A percentile compares a stretch with the other conserved stretches of the same genome.
Conservation (phyloP, 2,113 vertebrate species). For the Upupa epops region DNA sequence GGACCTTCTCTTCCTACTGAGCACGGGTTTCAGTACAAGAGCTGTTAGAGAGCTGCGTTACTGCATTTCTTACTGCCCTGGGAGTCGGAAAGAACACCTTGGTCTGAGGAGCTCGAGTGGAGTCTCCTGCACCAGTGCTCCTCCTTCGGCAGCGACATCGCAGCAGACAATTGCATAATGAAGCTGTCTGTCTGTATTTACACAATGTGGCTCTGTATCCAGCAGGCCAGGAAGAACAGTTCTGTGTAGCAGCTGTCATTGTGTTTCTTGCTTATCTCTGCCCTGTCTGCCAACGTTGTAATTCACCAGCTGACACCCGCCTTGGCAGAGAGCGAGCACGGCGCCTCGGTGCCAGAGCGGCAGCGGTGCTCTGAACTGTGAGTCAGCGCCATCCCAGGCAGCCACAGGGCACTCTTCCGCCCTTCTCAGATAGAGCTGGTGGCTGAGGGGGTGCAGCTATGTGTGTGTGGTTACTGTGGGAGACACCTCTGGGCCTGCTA, state of each 20-base stretch:
- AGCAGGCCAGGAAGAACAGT: slow-evolving; percentile 81
- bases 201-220: slow-evolving; percentile 80
- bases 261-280: slow-evolving; percentile 81
- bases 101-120: slow-evolving; percentile 64
- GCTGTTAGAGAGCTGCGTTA: background rate
- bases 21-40: background rate
- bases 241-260: slow-evolving; percentile 86
- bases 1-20: background rate
- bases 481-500: slow-evolving; percentile 47
- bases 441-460: background rate
- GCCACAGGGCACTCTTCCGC: slow-evolving; percentile 58
- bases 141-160: slow-evolving; percentile 65
- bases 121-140: slow-evolving; percentile 73
- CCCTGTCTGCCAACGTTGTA: slow-evolving; percentile 81
- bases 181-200: slow-evolving; percentile 84
- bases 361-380: slow-evolving; percentile 75
- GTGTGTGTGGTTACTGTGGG: background rate
- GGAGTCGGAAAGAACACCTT: slow-evolving; percentile 45
- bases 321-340: slow-evolving; percentile 72
- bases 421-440: slow-evolving; percentile 20
- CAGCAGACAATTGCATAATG: slow-evolving; percentile 81
- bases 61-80: slow-evolving; percentile 2
- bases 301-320: slow-evolving; percentile 83
- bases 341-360: slow-evolving; percentile 72
- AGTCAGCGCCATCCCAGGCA: slow-evolving; percentile 72